Evolutionary conservation across 2,113 vertebrate species (phyloP), one percentile per base, ranked within the genome.

Genomic region (Corapipo altera): DNA sequence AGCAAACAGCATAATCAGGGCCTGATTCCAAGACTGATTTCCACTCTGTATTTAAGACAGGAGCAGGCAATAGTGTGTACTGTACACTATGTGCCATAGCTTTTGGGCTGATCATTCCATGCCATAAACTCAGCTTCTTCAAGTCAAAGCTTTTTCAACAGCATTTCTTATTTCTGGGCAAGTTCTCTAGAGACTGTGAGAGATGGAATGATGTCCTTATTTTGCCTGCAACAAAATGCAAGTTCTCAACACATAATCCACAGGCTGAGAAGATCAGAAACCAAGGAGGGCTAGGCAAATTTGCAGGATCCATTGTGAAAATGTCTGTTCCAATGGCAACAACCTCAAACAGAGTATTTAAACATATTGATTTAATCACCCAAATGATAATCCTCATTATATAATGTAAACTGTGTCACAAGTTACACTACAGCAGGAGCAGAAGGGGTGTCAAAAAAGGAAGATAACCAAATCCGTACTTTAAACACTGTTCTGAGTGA

Each of bases 21-120:
- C 15, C 72, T 91, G 67, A 83, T 94, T 80, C 94, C 13, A 15
- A 91, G 91, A 46, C n/a, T 52, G 58, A 77, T 77, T 93, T 94
- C 75, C 13, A 4, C 83, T 71, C 28, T 70, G 46, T 77, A 84
- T 88, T 92, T 80, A 80, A 88, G 76, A 80, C 1, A 19, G 59
- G 69, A 80, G 61, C 75, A 91, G 92, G 88, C 93, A 91, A 90
- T 78, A 44, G 75, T 11, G 14, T 65, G 65, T 75, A 52, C 49
- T 81, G 73, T 57, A 85, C 49, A 39, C 59, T 33, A 49, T 72
- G 72, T 77, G 76, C 72, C 72, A 81, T 37, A 85, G 69, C 48
- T 71, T 20, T 35, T 32, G 11, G 84, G 72, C 48, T 61, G 57
- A 77, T 92, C 37, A 59, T 93, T 90, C 59, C 75, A 65, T 6